Percentiles rank a stretch among this genome's conserved stretches.
Conservation (phyloP, 1,140 invertebrate species). For the Trichonephila clavata region DNA sequence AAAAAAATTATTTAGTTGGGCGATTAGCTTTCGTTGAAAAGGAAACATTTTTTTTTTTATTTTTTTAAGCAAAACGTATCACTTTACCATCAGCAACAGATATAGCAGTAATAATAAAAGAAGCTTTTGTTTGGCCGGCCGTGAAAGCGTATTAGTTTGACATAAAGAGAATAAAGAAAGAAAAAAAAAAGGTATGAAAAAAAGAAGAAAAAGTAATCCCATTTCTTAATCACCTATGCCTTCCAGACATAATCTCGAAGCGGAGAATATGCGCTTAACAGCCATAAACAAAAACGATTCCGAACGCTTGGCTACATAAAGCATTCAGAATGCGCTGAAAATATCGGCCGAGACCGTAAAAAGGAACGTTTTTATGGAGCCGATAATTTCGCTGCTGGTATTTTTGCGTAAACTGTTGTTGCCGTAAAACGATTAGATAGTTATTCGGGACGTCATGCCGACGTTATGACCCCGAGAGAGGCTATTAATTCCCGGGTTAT, state of each 20-base stretch:
- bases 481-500: constrained; percentile 74
- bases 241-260: constrained; percentile 62
- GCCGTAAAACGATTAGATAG: constrained; percentile 76
- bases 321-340: constrained; percentile 71
- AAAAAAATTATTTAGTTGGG: neutral
- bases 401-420: constrained; percentile 76
- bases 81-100: constrained; percentile 66
- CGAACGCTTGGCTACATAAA: constrained; percentile 70
- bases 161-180: constrained; percentile 23
- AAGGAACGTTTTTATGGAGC: constrained; percentile 75
- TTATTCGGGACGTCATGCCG: constrained; percentile 73
- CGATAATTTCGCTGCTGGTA: constrained; percentile 76
- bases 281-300: constrained; percentile 76
- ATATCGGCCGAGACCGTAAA: constrained; percentile 66
- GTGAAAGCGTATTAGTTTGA: constrained; percentile 74
- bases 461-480: constrained; percentile 67
- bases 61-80: neutral
- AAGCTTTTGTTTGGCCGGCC: constrained; percentile 45
- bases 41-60: constrained; percentile 35
- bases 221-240: constrained; percentile 76
- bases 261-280: constrained; percentile 72
- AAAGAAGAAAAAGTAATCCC: constrained; percentile 53
- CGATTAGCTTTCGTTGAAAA: constrained; percentile 48
- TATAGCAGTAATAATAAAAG: constrained; percentile 62
- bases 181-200: neutral